Conservation (phyloP, 2,797 vertebrate genomes). For the Hyperoplus lanceolatus region DNA sequence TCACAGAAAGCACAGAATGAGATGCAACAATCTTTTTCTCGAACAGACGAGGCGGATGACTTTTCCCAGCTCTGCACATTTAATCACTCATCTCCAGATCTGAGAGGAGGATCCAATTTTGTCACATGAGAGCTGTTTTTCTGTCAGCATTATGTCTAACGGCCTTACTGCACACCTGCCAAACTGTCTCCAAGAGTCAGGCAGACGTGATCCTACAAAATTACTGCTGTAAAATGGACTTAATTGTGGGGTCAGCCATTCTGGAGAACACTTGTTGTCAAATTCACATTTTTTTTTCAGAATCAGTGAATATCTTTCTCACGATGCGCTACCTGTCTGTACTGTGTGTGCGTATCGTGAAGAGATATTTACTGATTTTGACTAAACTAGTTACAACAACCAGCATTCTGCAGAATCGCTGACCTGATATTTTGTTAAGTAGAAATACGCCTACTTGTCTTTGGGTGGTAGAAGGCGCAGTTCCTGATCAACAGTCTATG, state of each 20-base stretch:
- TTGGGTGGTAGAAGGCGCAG: slow-evolving; percentile 93
- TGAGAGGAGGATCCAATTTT: slow-evolving; percentile 59
- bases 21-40: slow-evolving; percentile 43
- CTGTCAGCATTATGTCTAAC: slow-evolving; percentile 62
- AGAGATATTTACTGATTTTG: no score
- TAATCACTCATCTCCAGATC: slow-evolving; percentile 45
- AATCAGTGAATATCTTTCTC: no score
- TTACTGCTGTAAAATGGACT: slow-evolving; percentile 19
- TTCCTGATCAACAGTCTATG: slow-evolving; percentile 81
- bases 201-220: slow-evolving; percentile 42
- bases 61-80: slow-evolving; percentile 46
- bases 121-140: slow-evolving; percentile 64
- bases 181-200: slow-evolving; percentile 40
- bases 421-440: no score
- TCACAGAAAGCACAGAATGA: slow-evolving; percentile 32
- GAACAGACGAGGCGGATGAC: slow-evolving; percentile 18
- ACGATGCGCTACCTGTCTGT: no score
- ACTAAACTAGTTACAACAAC: no score
- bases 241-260: not conserved
- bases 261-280: no score
- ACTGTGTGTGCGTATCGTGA: no score
- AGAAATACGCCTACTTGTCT: slow-evolving; percentile 83
- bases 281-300: no score
- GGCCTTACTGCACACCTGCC: slow-evolving; percentile 39
- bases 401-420: no score